Evolutionary conservation across 2,113 vertebrate species (phyloP), one percentile per base, ranked within the genome.

Genomic region (Leucosticte australis): DNA sequence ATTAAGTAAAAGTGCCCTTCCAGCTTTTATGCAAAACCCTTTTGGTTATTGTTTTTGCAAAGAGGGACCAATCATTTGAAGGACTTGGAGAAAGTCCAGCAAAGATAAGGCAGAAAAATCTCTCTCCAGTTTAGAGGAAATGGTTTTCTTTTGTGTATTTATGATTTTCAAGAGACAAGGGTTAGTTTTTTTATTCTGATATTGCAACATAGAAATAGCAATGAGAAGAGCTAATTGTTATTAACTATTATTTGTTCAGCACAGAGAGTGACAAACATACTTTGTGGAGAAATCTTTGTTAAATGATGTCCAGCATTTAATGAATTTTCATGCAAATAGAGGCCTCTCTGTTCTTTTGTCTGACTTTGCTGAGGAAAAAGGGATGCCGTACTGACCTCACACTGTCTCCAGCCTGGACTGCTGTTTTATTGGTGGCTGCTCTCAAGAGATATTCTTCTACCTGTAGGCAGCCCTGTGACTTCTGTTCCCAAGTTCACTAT

Each of bases 21-120:
- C 44, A 76, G 47, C 19, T 83, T 94, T 91, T 65, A 76, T 62
- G 50, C 26, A 77, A 37, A 84, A 41, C 62, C 11, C n/a, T 82
- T 42, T 68, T 62, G 55, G 42, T 65, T 90, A 64, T 24, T 84
- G 60, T 44, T 88, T 90, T 71, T 87, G 52, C 41, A 84, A 52
- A 87, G 27, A 75, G 15, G 15, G 31, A 31, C 15, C 39, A 82
- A 31, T 55, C 23, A 21, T 64, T 73, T 80, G 50, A 91, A 84
- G 89, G 53, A 69, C 69, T 71, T 94, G 77, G 94, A 92, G 28
- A 69, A 94, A 85, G 23, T 60, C 69, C 88, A 96, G 44, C 26
- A 89, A 89, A 94, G 64, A 94, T 85, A 94, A 88, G 67, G 70
- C 63, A 73, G 78, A 82, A 96, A 89, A 93, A 75, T 37, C 19